Base-by-base conservation (phyloP, 2,113 vertebrate genomes). In the Vidua chalybeata region DNA sequence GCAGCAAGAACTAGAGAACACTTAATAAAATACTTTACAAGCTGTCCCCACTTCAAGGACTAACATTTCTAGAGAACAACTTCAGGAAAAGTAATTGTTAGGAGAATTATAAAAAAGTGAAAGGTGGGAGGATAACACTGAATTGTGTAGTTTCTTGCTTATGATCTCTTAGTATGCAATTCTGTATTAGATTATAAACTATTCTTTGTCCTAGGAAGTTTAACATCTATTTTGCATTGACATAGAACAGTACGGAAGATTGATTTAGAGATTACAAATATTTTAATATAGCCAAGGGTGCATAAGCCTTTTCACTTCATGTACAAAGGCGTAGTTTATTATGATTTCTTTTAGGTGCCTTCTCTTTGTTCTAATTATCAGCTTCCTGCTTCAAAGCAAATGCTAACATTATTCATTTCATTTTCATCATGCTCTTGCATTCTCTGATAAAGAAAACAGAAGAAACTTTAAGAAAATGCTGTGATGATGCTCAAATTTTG, bases 21-120 rank as follows among this genome's bases (percentile, higher is more conserved):
- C 48, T 84, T 72, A 86, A 72, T 58, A 62, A 94, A 92, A 72
- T 21, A 80, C 31, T 81, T 90, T 66, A 71, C 52, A 93, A 92
- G 64, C 59, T 51, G 13, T 66, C 8, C n/a, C 27, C 18, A 21
- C 21, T 66, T 88, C n/a, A 79, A 49, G 31, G 62, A 76, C n/a
- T 30, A 23, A 19, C 15, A 72, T 43, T 94, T 83, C 75, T 63
- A 58, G n/a, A 69, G 75, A 80, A 80, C 12, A 90, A 56, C 5
- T 28, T 51, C 9, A 43, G 19, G 24, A 28, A 67, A 77, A 63
- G 28, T 10, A 88, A 56, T 9, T 49, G 20, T 35, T 48, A 76
- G 35, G n/a, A 68, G 24, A 74, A 85, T 20, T 35, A 8, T 15
- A 35, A 77, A 93, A 61, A 41, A 28, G 20, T 27, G 79, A 84